Base-by-base conservation (phyloP, 2,888 invertebrate genomes). In the Monoplex corrugatus region DNA sequence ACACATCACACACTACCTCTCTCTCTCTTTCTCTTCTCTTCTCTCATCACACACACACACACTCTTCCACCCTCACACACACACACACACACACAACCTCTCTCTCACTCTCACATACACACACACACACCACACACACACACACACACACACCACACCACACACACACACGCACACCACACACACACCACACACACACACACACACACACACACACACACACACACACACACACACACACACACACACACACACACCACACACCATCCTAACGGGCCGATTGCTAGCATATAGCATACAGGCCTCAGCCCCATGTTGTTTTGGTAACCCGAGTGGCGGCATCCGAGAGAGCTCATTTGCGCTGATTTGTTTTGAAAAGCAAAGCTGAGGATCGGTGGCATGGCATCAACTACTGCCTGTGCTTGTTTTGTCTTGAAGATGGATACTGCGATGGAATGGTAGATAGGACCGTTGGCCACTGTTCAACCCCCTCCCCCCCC, bases 181-280 rank as follows among this genome's bases (percentile, higher is more conserved):
- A 28, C 72, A 72, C 72, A 28, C 32, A 72, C 32, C 23, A 72
- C 72, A 72, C 32, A 72, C 35, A 0, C 6, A 72, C 72, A 32
- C 32, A 72, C 72, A 10, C 1, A 75, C 75, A 75, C 75, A 75
- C 75, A 75, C 38, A 75, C 75, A 75, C 75, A 38, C 75, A 75
- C 38, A 38, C 75, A 75, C 75, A 38, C 75, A 75, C 75, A 38
- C 75, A 75, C 75, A 2, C 75, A 38, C 75, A 2, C 75, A 38
- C 75, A 2, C 75, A 38, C 75, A 13, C 75, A 38, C 75, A 28
- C 75, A 6, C 75, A 32, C 75, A 35, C 72, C 23, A 19, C 63
- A 63, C 63, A 13, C 10, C 19, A 13, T 50, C 50, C 10, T 8
- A 19, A 50, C 19, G 16, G 8, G 50, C 19, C 19, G 8, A 50